Evolutionary conservation across 2,888 invertebrate species (phyloP), one percentile per base, ranked within the genome.

Genomic region (Smittia sp.): DNA sequence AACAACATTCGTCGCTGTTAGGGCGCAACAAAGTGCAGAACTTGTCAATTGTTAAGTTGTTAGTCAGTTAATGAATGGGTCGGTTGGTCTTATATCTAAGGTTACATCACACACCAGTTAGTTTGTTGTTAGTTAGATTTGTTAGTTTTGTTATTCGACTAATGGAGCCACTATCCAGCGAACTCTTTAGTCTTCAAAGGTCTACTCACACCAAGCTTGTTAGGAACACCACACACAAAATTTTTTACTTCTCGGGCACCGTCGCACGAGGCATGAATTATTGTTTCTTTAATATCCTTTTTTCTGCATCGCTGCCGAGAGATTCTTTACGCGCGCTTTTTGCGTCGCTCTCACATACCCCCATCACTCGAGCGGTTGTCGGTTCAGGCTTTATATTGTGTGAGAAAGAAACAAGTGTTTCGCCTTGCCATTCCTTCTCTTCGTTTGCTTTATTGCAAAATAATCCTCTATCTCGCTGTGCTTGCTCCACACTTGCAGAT

Each of bases 391-490:
- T 22, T 58, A 20, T n/a, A 58, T 20, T 69, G 69, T 69, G 41
- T 52, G 69, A 54, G 69, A 69, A 69, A n/a, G 54, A 52, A 32
- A 69, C 41, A 69, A 69, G 54, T 69, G 69, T 69, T 69, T 69
- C 27, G 18, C 22, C 9, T 11, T 9, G 18, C 52, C 52, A 25
- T 68, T 68, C 24, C 9, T 68, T 46, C 68, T 68, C 52, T 46
- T 25, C 46, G 6, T 68, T 13, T 69, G 25, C 68, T 68, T 68
- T 68, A 68, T 69, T 69, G 69, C 69, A 52, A 54, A 69, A 69
- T 52, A 69, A 68, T 68, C 68, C 46, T 68, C 41, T 15, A 68
- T 46, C n/a, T 46, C 46, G 2, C 46, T 2, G 4, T n/a, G 46
- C 38, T 38, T 32, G 32, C 32, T 15, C 46, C 3, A 46, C 46